phyloP scores from a whole-genome alignment of 2,888 invertebrate genomes.

The Drosophila sordidula region DNA sequence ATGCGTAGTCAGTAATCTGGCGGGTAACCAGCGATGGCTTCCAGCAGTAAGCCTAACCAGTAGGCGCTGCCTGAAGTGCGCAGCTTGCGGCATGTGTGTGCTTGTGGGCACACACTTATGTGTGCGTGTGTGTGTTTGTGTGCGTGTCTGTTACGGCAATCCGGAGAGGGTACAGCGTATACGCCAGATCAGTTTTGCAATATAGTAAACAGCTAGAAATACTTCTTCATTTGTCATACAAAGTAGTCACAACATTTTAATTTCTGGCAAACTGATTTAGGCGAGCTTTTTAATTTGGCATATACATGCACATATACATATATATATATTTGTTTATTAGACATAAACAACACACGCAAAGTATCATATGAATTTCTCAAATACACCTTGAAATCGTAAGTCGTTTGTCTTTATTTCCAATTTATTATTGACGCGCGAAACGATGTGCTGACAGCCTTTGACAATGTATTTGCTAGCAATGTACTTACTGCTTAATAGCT shows the following conservation, averaged over 20 bases:
- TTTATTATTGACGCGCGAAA: not conserved
- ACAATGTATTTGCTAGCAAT: not conserved
- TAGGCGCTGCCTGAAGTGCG: not conserved
- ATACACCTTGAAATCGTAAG: not conserved
- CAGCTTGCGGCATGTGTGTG: not conserved
- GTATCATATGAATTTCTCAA: not conserved
- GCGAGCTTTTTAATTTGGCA: not conserved
- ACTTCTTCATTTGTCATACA: not conserved
- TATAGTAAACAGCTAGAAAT: not conserved
- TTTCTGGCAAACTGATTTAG: not conserved
- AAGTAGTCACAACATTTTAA: not conserved
- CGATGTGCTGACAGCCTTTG: not conserved
- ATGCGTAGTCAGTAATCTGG: not conserved
- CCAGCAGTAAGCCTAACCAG: not conserved
- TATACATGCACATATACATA: not conserved
- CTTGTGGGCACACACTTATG: no score
- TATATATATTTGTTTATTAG: not conserved
- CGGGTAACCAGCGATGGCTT: no score
- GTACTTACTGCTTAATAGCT: constrained; percentile 26
- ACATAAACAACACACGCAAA: not conserved
- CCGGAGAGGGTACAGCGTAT: not conserved
- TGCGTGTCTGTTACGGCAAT: not conserved
- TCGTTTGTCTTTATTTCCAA: not conserved
- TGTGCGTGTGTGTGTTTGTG: not conserved
- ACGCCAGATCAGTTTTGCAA: not conserved